phyloP scores from a whole-genome alignment of 2,888 invertebrate genomes.

The Scelioninae gen. 2 region DNA sequence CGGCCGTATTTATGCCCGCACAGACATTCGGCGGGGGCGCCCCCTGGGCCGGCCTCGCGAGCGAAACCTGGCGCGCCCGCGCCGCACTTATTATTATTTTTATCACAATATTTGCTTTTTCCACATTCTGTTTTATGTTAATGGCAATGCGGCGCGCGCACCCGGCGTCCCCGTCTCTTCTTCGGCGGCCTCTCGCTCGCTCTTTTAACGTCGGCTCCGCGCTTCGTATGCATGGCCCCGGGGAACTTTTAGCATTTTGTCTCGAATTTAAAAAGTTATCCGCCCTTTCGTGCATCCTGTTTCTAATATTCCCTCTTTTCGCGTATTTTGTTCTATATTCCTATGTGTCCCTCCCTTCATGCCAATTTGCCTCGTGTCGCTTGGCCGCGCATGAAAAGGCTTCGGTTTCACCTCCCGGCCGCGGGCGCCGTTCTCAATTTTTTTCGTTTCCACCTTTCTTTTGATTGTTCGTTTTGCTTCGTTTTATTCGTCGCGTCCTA shows the following conservation, averaged over 20 bases:
- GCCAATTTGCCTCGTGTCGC: constrained; percentile 53
- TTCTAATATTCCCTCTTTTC: constrained; percentile 58
- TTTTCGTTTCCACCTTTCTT: constrained; percentile 9
- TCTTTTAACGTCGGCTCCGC: constrained; percentile 61
- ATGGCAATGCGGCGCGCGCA: constrained; percentile 64
- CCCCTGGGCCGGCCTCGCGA: constrained; percentile 40
- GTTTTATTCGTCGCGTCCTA: constrained; percentile 23
- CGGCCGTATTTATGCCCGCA: constrained; percentile 66
- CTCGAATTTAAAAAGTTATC: constrained; percentile 72
- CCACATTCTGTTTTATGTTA: constrained; percentile 71
- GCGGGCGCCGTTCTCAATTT: constrained; percentile 36
- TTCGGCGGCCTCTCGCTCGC: constrained; percentile 55
- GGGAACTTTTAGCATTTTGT: constrained; percentile 73
- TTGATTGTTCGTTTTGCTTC: neutral
- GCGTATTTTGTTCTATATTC: constrained; percentile 51
- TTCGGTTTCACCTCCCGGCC: constrained; percentile 28
- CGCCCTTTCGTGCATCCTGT: constrained; percentile 62
- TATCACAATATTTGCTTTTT: constrained; percentile 68
- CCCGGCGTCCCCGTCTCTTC: constrained; percentile 41
- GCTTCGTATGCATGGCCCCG: constrained; percentile 70
- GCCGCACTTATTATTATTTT: constrained; percentile 66
- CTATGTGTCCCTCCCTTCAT: constrained; percentile 50
- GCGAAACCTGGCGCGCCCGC: constrained; percentile 19
- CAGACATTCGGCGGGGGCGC: constrained; percentile 53
- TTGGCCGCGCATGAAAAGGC: constrained; percentile 47